Evolutionary conservation across 2,113 vertebrate species (phyloP), one percentile per base, ranked within the genome.

Genomic region (Arothron firmamentum): DNA sequence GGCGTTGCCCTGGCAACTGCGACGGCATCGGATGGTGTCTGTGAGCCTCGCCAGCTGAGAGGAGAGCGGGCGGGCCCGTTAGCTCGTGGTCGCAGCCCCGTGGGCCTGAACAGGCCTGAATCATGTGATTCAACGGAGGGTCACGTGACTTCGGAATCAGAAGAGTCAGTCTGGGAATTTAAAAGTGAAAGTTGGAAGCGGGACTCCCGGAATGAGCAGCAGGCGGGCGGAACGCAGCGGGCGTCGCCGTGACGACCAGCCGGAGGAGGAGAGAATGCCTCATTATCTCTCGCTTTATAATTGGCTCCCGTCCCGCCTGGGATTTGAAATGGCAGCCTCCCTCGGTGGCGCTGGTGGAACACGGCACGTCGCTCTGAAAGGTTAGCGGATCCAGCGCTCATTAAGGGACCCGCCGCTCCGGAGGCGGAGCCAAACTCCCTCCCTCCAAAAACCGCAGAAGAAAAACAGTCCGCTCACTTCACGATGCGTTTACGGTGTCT

Each of bases 271-370:
- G 55, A 51, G 41, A 67, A 69, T 64, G 45, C 56, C 70, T 75
- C 74, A 72, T 79, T 77, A 67, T 59, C 20, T 63, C 62, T 65
- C 34, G 56, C 57, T 70, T 70, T 45, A 56, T 81, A 84, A 81
- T 75, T 81, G 82, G 65, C 57, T 65, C 47, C 45, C 43, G 45
- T 72, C 59, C 62, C 73, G 57, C 75, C 73, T 59, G 54, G 63
- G 52, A 65, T 75, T 73, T 65, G 50, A 72, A 70, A 28, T 12
- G 10, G 34, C 34, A 38, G 3, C 56, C 47, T 67, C 65, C 23
- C 53, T 67, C 21, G 18, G 34, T 38, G 34, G 34, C 4, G 34
- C 6, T 10, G 34, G 34, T 1, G 9, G 34, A 38, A 38, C 34
- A 31, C 28, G 28, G 8, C 28, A 2, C 28, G 3, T 31, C 28